Evolutionary conservation across 2,113 vertebrate genomes (phyloP), one percentile per base, ranked within the genome.

Genomic region (Oncorhynchus mykiss): DNA sequence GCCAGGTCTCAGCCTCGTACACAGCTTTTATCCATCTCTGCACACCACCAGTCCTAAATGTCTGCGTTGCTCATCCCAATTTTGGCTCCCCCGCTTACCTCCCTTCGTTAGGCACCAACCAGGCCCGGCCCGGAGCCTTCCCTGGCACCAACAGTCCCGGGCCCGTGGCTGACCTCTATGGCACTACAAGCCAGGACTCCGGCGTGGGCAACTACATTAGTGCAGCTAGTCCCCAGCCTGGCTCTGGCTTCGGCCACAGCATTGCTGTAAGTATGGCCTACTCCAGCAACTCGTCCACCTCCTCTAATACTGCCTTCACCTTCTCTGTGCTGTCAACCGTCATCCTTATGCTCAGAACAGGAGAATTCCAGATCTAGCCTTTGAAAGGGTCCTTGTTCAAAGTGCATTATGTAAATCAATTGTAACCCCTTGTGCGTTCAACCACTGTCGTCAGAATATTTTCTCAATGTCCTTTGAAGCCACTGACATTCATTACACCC

Each of bases 201-300:
- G 96, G 93, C 86, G 97, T 99, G 92, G 98, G 98, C 83, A 99
- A 98, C 95, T 99, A 99, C 96, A 98, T 99, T 94, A 98, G 96
- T 6, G 96, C 97, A 51, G 96, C 98, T 92, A 99, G 98, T 91
- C 98, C 98, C 73, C 98, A 99, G 93, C 97, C 98, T 24, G 97
- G 95, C 87, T 96, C 96, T 0, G 97, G 97, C 90, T 99, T 99
- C 82, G 93, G 97, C 80, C 98, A 98, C 85, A 96, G 96, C 87
- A 97, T 99, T 84, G 96, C 97, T 83, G 98, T 99, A 94, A 98
- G 98, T 98, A 93, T 93, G 69, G 92, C 79, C 94, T 94, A 84
- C 94, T 94, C 31, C 94, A 94, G 90, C 94, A 93, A 77, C 95
- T 95, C 90, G 94, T 94, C 45, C 95, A 94, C 80, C 94, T 95